Conservation (phyloP, 2,888 invertebrate genomes). For the Hirtodrosophila confusa region DNA sequence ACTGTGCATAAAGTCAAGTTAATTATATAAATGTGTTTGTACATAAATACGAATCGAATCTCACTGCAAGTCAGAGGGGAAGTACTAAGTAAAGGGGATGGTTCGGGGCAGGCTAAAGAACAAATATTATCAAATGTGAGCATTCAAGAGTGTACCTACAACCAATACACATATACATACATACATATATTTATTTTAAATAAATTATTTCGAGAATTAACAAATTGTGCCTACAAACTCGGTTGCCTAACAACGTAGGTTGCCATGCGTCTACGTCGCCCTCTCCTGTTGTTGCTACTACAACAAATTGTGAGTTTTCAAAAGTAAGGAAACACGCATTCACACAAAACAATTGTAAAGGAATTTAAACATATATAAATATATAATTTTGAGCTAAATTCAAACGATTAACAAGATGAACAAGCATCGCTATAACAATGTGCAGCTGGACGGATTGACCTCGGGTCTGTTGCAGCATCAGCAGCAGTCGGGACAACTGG, state of each 20-base stretch:
- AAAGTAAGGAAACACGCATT: background rate
- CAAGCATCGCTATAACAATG: constrained; percentile 61
- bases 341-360: constrained; percentile 32
- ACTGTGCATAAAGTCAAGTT: constrained; percentile 49
- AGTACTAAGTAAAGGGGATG: background rate
- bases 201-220: constrained; percentile 74
- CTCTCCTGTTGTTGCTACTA: constrained; percentile 29
- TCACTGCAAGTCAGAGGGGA: constrained; percentile 2
- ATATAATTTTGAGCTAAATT: constrained; percentile 38
- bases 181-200: constrained; percentile 73
- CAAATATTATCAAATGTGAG: constrained; percentile 58
- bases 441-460: constrained; percentile 54
- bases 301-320: constrained; percentile 14
- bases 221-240: background rate
- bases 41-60: constrained; percentile 19
- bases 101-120: constrained; percentile 15
- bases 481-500: constrained; percentile 5
- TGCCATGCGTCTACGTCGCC: constrained; percentile 59
- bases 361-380: constrained; percentile 12
- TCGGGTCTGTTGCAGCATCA: constrained; percentile 32
- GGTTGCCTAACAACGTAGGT: constrained; percentile 64
- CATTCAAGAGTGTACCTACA: constrained; percentile 66
- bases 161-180: constrained; percentile 54
- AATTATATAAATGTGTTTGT: constrained; percentile 41
- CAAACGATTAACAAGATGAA: constrained; percentile 42